Percentiles rank a stretch among this genome's conserved stretches.
Evolutionary conservation across 2,888 invertebrate species (phyloP).

Genomic region (Cylloceria caligata): DNA sequence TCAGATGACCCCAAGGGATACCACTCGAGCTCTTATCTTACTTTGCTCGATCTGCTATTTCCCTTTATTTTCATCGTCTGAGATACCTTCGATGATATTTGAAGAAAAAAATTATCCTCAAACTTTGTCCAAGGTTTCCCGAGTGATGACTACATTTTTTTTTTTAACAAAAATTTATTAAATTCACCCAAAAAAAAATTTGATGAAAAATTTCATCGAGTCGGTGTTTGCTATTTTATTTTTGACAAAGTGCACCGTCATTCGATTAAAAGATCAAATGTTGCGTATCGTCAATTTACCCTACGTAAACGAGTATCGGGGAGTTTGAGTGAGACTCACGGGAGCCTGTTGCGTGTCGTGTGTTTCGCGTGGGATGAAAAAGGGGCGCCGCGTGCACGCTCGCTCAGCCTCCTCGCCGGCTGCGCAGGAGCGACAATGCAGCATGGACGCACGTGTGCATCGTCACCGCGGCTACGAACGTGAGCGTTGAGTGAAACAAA

Average conservation of each 20-base stretch:
- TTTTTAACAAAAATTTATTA: no score
- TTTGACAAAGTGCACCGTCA: not conserved
- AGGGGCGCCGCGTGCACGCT: slow-evolving; percentile 36
- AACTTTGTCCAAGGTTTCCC: no score
- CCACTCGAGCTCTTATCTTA: not conserved
- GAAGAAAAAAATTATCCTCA: not conserved
- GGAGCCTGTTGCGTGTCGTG: slow-evolving; percentile 63
- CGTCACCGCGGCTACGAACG: slow-evolving; percentile 18
- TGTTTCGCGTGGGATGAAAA: slow-evolving; percentile 54
- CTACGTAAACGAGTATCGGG: slow-evolving; percentile 10
- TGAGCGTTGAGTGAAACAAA: slow-evolving; percentile 46
- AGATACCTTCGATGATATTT: not conserved
- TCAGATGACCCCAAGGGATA: slow-evolving; percentile 7
- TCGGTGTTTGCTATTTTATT: not conserved
- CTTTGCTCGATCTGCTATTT: not conserved
- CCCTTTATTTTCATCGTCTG: not conserved
- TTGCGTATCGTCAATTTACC: not conserved
- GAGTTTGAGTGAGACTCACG: slow-evolving; percentile 28
- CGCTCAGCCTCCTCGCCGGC: slow-evolving; percentile 21
- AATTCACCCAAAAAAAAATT: no score
- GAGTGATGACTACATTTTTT: no score
- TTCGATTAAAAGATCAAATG: slow-evolving; percentile 16
- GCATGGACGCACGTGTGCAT: slow-evolving; percentile 35
- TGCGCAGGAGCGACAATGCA: not conserved
- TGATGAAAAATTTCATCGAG: not conserved